These are phyloP conservation scores for Pachycephus smyrnensis DNA, from an alignment of 2,888 invertebrate genomes.

Conservation along the genomic window DNA sequence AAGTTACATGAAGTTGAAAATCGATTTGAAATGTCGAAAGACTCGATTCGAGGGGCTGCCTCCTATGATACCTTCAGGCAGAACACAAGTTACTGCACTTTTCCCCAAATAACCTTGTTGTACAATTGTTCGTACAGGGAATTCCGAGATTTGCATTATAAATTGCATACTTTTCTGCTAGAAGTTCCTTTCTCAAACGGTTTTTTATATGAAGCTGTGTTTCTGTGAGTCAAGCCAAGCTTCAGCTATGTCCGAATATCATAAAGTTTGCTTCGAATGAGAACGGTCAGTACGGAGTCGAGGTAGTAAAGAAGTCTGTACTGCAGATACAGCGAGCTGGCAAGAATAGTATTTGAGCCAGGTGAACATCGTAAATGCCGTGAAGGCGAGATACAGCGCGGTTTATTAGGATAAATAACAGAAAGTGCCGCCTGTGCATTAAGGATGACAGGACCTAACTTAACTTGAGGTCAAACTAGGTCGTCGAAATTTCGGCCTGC, in stretches of 20 bases:
- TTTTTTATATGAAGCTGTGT: background rate
- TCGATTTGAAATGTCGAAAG: conserved; percentile 4
- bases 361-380: background rate
- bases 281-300: background rate
- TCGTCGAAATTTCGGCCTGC: conserved; percentile 16
- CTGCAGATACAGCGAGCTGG: background rate
- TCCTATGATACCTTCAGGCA: conserved; percentile 32
- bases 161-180: background rate
- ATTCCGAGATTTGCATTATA: background rate
- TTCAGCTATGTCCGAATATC: background rate
- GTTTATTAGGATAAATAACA: background rate
- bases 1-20: background rate
- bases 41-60: background rate
- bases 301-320: background rate
- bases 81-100: conserved; percentile 28
- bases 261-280: background rate
- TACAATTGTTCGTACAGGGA: conserved; percentile 11
- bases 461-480: conserved; percentile 51
- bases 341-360: background rate
- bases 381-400: background rate
- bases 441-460: conserved; percentile 40
- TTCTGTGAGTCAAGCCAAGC: background rate
- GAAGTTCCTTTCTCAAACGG: background rate
- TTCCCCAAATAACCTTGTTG: conserved; percentile 40
- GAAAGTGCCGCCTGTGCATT: conserved; percentile 17